These are phyloP conservation scores for Xenopus tropicalis DNA, from an alignment of 2,113 vertebrate species.

Conservation along the genomic window DNA sequence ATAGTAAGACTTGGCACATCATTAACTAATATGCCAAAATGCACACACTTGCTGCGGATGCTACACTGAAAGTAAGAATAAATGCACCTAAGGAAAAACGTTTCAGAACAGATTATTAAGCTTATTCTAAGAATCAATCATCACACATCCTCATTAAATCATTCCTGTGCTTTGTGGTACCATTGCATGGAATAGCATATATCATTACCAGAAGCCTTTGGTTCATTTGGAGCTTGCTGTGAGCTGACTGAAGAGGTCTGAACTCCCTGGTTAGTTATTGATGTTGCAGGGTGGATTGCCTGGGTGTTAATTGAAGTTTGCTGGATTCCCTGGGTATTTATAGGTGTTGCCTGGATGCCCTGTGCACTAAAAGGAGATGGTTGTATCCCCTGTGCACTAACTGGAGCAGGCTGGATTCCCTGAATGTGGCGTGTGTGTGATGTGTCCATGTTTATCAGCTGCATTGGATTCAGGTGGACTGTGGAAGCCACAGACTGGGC, in stretches of 20 bases:
- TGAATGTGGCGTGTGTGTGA: slow-evolving; percentile 82
- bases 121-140: too few relatives aligned
- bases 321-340: slow-evolving; percentile 86
- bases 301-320: slow-evolving; percentile 78
- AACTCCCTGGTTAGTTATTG: slow-evolving; percentile 81
- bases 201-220: slow-evolving; percentile 80
- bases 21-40: too few relatives aligned
- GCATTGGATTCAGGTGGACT: slow-evolving; percentile 94
- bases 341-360: slow-evolving; percentile 84
- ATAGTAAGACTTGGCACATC: too few relatives aligned
- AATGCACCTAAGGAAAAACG: too few relatives aligned
- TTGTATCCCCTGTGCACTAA: slow-evolving; percentile 89
- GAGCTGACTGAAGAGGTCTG: slow-evolving; percentile 76
- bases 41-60: too few relatives aligned
- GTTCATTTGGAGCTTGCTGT: slow-evolving; percentile 74
- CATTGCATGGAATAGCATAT: background rate
- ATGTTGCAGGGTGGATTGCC: slow-evolving; percentile 79
- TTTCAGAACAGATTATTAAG: too few relatives aligned
- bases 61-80: too few relatives aligned
- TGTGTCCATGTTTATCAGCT: slow-evolving; percentile 89
- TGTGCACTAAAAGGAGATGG: slow-evolving; percentile 79
- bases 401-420: slow-evolving; percentile 85
- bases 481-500: slow-evolving; percentile 90
- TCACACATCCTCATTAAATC: too few relatives aligned
- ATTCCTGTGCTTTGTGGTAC: too few relatives aligned